These are phyloP conservation scores for Eutrigla gurnardus DNA, from an alignment of 2,797 vertebrate genomes.

Conservation along the genomic window DNA sequence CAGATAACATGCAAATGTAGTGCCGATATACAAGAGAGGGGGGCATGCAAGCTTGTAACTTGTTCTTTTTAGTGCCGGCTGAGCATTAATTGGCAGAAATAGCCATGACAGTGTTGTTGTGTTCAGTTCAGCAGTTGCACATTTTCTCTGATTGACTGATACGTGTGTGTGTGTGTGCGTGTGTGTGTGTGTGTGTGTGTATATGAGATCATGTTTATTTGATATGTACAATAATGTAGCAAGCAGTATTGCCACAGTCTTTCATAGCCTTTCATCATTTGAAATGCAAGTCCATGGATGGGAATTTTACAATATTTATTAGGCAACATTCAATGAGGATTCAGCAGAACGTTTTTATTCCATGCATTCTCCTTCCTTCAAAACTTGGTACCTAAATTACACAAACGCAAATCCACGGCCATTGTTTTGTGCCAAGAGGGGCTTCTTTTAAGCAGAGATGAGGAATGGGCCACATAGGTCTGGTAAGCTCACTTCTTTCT, in stretches of 20 bases:
- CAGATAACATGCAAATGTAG: constrained; percentile 58
- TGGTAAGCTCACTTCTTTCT: too few species aligned
- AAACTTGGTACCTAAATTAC: background rate
- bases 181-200: background rate
- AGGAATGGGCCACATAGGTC: background rate
- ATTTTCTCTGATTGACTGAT: constrained; percentile 3
- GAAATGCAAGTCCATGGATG: background rate
- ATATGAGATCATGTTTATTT: background rate
- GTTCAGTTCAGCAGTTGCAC: constrained; percentile 6
- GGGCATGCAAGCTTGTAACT: constrained; percentile 6
- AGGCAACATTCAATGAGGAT: background rate
- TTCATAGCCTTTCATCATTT: background rate
- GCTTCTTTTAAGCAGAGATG: background rate
- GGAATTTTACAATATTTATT: background rate
- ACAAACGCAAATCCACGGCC: background rate
- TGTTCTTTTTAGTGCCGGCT: background rate
- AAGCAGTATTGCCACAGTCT: background rate
- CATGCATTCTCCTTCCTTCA: background rate
- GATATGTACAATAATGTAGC: background rate
- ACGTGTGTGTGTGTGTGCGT: background rate
- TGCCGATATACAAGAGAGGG: constrained; percentile 12
- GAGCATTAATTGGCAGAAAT: constrained; percentile 20
- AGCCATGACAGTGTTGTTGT: constrained; percentile 1
- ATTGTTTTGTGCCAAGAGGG: too few species aligned
- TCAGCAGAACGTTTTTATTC: background rate